phyloP scores from a whole-genome alignment of 2,797 vertebrate species.

The Dendrocincla fuliginosa region DNA sequence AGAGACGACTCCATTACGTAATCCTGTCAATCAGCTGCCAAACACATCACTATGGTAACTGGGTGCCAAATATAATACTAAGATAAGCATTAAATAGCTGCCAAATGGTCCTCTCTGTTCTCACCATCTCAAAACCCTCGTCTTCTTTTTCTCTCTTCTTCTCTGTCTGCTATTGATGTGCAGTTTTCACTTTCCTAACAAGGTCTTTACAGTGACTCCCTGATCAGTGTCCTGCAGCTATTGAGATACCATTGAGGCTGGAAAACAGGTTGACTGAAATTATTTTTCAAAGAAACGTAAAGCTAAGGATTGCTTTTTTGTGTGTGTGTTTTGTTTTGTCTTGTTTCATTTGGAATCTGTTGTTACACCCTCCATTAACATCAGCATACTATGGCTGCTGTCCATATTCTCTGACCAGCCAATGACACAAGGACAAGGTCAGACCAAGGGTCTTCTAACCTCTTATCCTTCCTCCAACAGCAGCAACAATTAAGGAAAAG shows the following conservation, averaged over 20 bases:
- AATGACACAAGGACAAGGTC: neutral
- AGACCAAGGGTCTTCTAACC: neutral
- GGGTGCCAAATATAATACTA: constrained; percentile 8
- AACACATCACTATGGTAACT: constrained; percentile 18
- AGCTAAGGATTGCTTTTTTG: neutral
- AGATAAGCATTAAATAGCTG: neutral
- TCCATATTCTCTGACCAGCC: neutral
- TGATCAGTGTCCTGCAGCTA: neutral
- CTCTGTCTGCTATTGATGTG: neutral
- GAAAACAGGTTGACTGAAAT: neutral
- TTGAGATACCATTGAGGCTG: neutral
- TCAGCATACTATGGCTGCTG: neutral
- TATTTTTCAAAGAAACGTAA: neutral
- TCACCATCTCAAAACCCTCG: neutral
- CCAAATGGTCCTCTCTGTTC: neutral
- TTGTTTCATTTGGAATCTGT: neutral
- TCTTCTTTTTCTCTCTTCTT: neutral
- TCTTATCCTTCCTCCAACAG: neutral
- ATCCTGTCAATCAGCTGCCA: constrained; percentile 47
- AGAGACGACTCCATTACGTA: constrained; percentile 19
- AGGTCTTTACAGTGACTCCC: neutral
- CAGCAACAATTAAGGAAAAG: neutral
- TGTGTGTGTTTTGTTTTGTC: neutral
- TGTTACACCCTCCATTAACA: neutral
- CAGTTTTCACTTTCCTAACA: neutral